Evolutionary conservation across 2,888 invertebrate genomes (phyloP), one percentile per base, ranked within the genome.

Genomic region (Apotomis capreana): DNA sequence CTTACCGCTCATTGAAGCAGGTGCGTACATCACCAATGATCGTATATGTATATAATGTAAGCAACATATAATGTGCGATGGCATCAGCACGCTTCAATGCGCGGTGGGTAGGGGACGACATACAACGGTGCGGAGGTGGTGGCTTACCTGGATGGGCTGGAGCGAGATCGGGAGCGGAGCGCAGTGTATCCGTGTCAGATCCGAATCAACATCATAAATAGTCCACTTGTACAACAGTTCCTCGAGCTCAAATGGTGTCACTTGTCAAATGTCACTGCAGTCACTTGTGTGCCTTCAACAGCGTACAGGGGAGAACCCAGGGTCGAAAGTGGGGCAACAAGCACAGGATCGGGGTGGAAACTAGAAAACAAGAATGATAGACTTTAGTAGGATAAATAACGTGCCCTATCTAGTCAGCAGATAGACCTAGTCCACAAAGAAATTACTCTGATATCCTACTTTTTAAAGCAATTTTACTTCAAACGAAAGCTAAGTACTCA

Each of bases 171-270:
- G 73, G 72, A 74, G 76, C 71, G 76, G 58, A 58, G 62, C 63
- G 79, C 78, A 74, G 78, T 71, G 74, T 69, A 69, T 69, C 69
- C 75, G 71, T 79, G 83, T 86, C 85, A 87, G 83, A 84, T 85
- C 84, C 86, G 81, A 78, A 75, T 75, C 75, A 79, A 81, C 85
- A 86, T 85, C 79, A 82, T 85, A 80, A 80, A 84, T 81, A 81
- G 80, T 82, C 81, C 79, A 78, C 82, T 81, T 77, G 49, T 78
- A 77, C 77, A 75, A 76, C 77, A 76, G 73, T 77, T 79, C 76
- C 78, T 70, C 70, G 71, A 76, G 74, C 69, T 70, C 63, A 74
- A 65, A 63, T 68, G 52, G 65, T 74, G 74, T 73, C 74, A 75
- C 75, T 69, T 70, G 64, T 71, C 73, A 60, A 74, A 75, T 73